Percentiles rank a stretch among this genome's conserved stretches.
Evolutionary conservation across 2,888 invertebrate species (phyloP).

Genomic region (Acronicta psi): DNA sequence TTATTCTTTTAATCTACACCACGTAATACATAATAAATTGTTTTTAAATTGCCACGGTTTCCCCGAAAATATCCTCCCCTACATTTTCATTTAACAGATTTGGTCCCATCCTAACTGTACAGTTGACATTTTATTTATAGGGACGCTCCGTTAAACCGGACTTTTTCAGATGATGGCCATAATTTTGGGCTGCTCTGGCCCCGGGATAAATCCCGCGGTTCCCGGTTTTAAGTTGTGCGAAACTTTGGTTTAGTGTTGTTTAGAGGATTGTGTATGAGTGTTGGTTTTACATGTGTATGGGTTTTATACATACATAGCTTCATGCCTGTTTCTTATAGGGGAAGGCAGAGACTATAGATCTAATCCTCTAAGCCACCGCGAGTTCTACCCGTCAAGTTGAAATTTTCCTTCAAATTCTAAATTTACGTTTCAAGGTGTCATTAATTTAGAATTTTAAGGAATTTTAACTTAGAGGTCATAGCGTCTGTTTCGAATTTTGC

Average conservation of each 20-base stretch:
- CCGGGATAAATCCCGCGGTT: conserved; percentile 40
- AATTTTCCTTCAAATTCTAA: no score
- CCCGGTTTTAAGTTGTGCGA: neutral
- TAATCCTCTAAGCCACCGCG: no score
- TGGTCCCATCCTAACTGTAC: conserved; percentile 60
- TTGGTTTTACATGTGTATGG: neutral
- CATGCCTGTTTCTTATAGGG: no score
- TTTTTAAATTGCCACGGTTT: neutral
- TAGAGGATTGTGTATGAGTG: conserved; percentile 2
- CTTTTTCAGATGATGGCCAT: conserved; percentile 76
- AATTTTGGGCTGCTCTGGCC: conserved; percentile 61
- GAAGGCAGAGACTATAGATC: no score
- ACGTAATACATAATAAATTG: no score
- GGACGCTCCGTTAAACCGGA: conserved; percentile 66
- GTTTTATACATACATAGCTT: neutral
- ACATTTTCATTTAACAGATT: conserved; percentile 47
- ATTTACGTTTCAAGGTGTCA: no score
- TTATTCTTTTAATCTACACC: no score
- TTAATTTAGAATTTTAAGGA: no score
- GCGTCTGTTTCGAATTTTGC: no score
- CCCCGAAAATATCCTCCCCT: neutral
- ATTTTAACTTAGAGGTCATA: no score
- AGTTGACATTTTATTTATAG: conserved; percentile 79
- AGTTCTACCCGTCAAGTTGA: no score
- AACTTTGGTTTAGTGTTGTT: conserved; percentile 14